Evolutionary conservation across 2,113 vertebrate species (phyloP).

Genomic region (Salvelinus alpinus): DNA sequence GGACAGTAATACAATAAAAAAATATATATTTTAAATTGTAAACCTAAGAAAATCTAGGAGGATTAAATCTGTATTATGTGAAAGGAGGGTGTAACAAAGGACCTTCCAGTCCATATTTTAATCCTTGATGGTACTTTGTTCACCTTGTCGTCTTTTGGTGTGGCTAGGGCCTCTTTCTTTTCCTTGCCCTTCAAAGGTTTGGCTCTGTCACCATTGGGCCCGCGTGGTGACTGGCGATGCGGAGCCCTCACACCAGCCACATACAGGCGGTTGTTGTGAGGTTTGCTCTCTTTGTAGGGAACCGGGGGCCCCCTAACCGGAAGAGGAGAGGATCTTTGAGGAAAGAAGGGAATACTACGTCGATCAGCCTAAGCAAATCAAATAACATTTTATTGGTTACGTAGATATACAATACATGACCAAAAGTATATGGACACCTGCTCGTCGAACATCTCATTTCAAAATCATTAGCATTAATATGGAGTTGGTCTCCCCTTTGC

Average conservation of each 20-base stretch:
- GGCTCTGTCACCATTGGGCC: slow-evolving; percentile 77
- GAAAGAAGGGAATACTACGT: background rate
- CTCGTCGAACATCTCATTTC: no score
- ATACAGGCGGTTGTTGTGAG: slow-evolving; percentile 80
- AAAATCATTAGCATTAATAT: no score
- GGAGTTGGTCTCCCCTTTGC: no score
- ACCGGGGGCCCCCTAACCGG: slow-evolving; percentile 80
- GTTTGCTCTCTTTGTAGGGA: slow-evolving; percentile 81
- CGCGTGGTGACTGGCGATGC: slow-evolving; percentile 80
- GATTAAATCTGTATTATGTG: background rate
- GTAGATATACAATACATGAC: no score
- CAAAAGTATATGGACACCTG: no score
- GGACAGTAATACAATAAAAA: no score
- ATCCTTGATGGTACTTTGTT: background rate
- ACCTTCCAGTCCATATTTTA: background rate
- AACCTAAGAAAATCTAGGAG: background rate
- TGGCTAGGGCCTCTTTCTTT: slow-evolving; percentile 83
- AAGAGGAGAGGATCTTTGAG: slow-evolving; percentile 80
- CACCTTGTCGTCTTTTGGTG: slow-evolving; percentile 93
- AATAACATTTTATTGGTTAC: no score
- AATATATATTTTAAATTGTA: no score
- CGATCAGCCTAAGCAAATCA: background rate
- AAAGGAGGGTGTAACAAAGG: background rate
- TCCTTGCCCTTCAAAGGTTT: slow-evolving; percentile 82
- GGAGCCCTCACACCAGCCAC: slow-evolving; percentile 71